Evolutionary conservation across 2,797 vertebrate species (phyloP), one percentile per base, ranked within the genome.

Genomic region (Sitta carolinensis): DNA sequence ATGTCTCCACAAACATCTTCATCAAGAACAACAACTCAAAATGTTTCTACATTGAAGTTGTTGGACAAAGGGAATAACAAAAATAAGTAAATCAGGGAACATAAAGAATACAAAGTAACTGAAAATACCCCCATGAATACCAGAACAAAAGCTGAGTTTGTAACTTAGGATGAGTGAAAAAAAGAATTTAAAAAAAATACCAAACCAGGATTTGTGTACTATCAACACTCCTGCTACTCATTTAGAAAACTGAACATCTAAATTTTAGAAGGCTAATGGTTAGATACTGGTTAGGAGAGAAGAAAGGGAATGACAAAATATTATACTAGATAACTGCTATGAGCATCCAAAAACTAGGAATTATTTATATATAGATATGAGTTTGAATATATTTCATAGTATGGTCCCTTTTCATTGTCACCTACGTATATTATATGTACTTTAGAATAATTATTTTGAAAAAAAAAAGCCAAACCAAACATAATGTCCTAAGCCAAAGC

Each of bases 141-240:
- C 9, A 1, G 34, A 74, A 62, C 36, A 80, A 70, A 68, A 69
- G 3, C 6, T 11, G 3, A 83, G 5, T 17, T 36, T 66, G 16
- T 16, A 42, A 66, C 1, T 55, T 22, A 51, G 7, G 4, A 66
- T 3, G 3, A 68, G 4, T 11, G 0, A 3, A 36, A 38, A 78
- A 47, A n/a, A 13, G 1, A 57, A 32, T 15, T 2, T 6, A 6
- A 16, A n/a, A 32, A 43, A 14, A 34, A 9, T 4, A 36, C 36
- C 36, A 36, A 36, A 8, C 36, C 36, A 51, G 3, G 3, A 64
- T 40, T 78, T 50, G 2, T 54, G 10, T 48, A 43, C 27, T 48
- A 8, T 23, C 27, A 62, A 45, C 14, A 38, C 20, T 45, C 22
- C 38, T 82, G 45, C 9, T 23, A 64, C 21, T 4, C 13, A 55